Conservation (phyloP, 1,140 invertebrate genomes). For the Neomicropteryx cornuta region DNA sequence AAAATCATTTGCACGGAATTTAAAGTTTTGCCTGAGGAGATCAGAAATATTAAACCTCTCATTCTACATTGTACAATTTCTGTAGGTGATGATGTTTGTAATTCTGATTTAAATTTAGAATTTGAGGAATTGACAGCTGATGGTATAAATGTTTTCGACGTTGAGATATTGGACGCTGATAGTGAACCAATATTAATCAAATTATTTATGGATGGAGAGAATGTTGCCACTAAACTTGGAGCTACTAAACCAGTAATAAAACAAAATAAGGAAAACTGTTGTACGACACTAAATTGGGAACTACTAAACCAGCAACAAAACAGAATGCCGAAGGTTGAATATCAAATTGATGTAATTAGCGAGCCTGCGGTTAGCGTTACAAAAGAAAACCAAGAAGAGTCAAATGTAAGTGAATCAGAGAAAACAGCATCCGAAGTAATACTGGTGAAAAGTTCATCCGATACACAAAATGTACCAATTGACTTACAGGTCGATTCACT, state of each 20-base stretch:
- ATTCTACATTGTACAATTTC: conserved; percentile 49
- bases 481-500: too few relatives aligned
- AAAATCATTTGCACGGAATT: conserved; percentile 46
- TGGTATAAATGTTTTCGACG: conserved; percentile 31
- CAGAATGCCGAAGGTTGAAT: conserved; percentile 1
- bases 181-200: conserved; percentile 30
- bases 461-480: too few relatives aligned
- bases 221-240: conserved; percentile 19
- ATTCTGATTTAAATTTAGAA: conserved; percentile 32
- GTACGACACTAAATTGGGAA: conserved; percentile 11
- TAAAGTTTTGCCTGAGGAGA: conserved; percentile 45
- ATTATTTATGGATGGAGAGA: conserved; percentile 26
- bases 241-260: conserved; percentile 8
- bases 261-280: conserved; percentile 2
- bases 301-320: conserved; percentile 8
- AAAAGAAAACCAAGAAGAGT: background rate
- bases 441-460: too few relatives aligned
- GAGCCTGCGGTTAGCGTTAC: too few relatives aligned
- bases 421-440: background rate
- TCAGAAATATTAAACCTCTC: conserved; percentile 42
- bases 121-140: conserved; percentile 35
- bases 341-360: too few relatives aligned
- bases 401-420: background rate
- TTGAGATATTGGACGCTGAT: conserved; percentile 37
- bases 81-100: conserved; percentile 26